Evolutionary conservation across 1,140 invertebrate species (phyloP).

Genomic region (Conopomorpha cramerella): DNA sequence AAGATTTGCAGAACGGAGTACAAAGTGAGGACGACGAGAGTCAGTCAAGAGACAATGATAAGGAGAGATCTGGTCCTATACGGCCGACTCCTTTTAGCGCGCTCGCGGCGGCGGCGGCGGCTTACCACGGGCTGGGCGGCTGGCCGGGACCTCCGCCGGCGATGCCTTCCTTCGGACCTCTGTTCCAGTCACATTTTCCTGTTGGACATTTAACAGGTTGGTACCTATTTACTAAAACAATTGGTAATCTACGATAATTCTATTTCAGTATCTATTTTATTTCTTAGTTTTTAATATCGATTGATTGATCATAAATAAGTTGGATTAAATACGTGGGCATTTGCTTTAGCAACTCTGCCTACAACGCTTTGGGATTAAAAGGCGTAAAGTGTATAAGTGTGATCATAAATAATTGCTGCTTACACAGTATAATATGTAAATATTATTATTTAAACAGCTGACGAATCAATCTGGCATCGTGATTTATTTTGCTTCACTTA

Average conservation of each 20-base stretch:
- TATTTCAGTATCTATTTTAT: no score
- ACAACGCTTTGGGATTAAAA: no score
- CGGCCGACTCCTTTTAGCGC: constrained; percentile 71
- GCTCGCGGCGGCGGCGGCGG: constrained; percentile 66
- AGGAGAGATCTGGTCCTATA: constrained; percentile 62
- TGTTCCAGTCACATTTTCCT: constrained; percentile 66
- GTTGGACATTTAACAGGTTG: constrained; percentile 66
- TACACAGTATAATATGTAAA: no score
- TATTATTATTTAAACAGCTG: no score
- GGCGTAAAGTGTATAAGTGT: no score
- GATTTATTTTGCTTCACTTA: no score
- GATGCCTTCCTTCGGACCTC: constrained; percentile 47
- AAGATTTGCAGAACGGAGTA: constrained; percentile 64
- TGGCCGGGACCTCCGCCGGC: constrained; percentile 51
- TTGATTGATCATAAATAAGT: no score
- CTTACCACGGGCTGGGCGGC: constrained; percentile 63
- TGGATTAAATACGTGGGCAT: no score
- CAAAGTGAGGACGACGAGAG: constrained; percentile 49
- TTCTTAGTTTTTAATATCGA: no score
- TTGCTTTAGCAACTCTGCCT: no score
- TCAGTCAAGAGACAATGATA: constrained; percentile 25
- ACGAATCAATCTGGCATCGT: no score
- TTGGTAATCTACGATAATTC: constrained; percentile 3
- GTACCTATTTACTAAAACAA: constrained; percentile 8
- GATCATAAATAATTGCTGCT: no score